Base-by-base conservation (phyloP, 2,888 invertebrate species). In the Danaus chrysippus region DNA sequence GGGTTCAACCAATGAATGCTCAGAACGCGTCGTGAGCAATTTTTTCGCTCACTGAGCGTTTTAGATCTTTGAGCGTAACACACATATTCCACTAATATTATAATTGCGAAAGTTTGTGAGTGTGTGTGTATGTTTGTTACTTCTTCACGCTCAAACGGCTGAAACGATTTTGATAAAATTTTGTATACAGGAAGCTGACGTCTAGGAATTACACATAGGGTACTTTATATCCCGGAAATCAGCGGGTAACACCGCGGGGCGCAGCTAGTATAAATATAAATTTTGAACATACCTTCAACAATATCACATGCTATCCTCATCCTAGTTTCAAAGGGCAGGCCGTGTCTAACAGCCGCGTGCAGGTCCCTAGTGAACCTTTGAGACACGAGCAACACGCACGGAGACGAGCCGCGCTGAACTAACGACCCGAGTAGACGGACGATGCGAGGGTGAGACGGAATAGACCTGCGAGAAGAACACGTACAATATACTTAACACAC, bases 361-460 rank as follows among this genome's bases (percentile, higher is more conserved):
- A 97, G 90, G 86, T 97, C 97, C 57, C 95, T 90, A 64, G 92
- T 92, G 79, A 94, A 91, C 6, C 96, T 87, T 79, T 93, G 95
- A 83, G 96, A 95, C 55, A 97, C 92, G n/a, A 97, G 92, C 59
- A 97, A 91, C 62, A 97, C 97, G 43, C 95, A 94, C 0, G 95
- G 93, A 92, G 5, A 93, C 94, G n/a, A 93, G 93, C 94, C 93
- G 71, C 95, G 94, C 85, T 96, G 96, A 64, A 97, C 95, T 11
- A 97, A 93, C 0, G 96, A 96, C 8, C 97, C 97, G 61, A 93
- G 84, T 54, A 97, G 90, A 13, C 93, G 93, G 0, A 95, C 95
- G 58, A 97, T 94, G 64, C 96, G 92, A 3, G 95, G 94, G 86
- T 97, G 97, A 58, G 94, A 93, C 0, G 97, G 96, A 70, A 97